These are phyloP conservation scores for Brachionus paranguensis DNA, from an alignment of 1,140 invertebrate species.

Conservation along the genomic window DNA sequence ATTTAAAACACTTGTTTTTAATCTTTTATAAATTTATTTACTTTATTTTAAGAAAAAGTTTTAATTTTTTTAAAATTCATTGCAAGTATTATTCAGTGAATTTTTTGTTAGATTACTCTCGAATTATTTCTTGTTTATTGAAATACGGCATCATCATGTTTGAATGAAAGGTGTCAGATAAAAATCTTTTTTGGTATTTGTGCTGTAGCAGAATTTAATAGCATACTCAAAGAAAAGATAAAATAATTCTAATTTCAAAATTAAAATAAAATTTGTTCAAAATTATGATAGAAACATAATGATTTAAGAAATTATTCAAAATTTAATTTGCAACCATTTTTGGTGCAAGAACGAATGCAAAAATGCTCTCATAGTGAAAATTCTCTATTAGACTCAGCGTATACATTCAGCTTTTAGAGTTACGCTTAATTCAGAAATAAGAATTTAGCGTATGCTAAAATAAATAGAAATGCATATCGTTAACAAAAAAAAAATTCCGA, in stretches of 20 bases:
- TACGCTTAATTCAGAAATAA: background rate
- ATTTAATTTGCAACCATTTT: background rate
- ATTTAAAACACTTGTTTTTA: too few species aligned
- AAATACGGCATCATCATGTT: too few species aligned
- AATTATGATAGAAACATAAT: background rate
- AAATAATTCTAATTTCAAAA: background rate
- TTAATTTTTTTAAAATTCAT: too few species aligned
- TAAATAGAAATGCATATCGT: background rate
- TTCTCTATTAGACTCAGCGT: background rate
- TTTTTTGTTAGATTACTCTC: too few species aligned
- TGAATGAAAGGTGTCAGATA: too few species aligned
- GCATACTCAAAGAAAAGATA: too few species aligned
- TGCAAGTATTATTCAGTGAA: too few species aligned
- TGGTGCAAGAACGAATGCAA: background rate
- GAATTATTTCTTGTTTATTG: too few species aligned
- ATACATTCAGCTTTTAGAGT: background rate
- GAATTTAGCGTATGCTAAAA: constrained; percentile 1
- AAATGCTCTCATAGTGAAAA: background rate
- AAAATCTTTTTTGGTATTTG: too few species aligned
- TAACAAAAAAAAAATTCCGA: background rate
- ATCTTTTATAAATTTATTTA: too few species aligned
- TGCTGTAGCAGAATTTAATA: too few species aligned
- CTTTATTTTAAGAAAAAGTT: too few species aligned
- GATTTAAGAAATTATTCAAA: background rate
- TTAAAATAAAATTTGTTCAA: background rate